phyloP scores from a whole-genome alignment of 2,113 vertebrate species.

The Beaufortia kweichowensis region DNA sequence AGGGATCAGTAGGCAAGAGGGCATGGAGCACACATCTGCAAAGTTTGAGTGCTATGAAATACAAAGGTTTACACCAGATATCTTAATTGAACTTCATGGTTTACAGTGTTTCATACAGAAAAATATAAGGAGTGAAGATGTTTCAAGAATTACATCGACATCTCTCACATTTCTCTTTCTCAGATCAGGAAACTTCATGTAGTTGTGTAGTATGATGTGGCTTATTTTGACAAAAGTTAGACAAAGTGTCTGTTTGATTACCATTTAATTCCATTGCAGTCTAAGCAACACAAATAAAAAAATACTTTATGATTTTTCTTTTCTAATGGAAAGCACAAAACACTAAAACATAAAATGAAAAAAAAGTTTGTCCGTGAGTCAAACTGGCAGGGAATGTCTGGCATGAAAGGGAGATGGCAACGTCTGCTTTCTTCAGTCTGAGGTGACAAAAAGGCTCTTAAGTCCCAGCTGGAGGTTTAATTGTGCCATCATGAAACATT shows the following conservation, averaged over 20 bases:
- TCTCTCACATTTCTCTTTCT: too few relatives aligned
- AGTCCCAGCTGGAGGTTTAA: conserved; percentile 46
- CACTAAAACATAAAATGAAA: conserved; percentile 7
- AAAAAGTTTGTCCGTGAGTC: conserved; percentile 14
- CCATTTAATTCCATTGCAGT: too few relatives aligned
- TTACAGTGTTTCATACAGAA: neutral
- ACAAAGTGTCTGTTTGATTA: too few relatives aligned
- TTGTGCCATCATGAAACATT: conserved; percentile 46
- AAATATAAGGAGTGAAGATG: neutral
- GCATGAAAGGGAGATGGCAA: conserved; percentile 10
- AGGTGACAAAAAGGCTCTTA: conserved; percentile 21
- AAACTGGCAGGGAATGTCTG: conserved; percentile 29
- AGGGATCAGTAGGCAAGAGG: conserved; percentile 46
- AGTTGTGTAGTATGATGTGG: too few relatives aligned
- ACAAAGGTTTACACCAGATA: conserved; percentile 8
- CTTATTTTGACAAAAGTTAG: too few relatives aligned
- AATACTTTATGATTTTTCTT: neutral
- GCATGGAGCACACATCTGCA: conserved; percentile 36
- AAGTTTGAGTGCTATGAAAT: conserved; percentile 17
- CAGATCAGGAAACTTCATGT: too few relatives aligned
- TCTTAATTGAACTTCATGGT: conserved; percentile 5
- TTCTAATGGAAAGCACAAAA: neutral
- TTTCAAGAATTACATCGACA: neutral
- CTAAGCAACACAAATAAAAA: too few relatives aligned
- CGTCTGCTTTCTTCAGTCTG: conserved; percentile 30